Conservation (phyloP, 2,888 invertebrate species). For the Sarcophaga caerulescens region DNA sequence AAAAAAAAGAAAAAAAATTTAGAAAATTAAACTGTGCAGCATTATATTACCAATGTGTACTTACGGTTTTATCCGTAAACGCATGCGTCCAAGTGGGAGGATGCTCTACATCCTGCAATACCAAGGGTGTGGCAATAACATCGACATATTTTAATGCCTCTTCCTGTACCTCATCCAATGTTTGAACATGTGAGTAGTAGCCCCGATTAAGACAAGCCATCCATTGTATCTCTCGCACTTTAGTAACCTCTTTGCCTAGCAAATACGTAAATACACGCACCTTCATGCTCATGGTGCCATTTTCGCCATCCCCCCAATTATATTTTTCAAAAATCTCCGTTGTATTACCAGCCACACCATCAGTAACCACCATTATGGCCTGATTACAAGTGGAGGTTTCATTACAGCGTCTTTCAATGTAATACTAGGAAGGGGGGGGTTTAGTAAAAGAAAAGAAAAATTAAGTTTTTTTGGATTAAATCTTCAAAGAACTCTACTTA, state of each 20-base stretch:
- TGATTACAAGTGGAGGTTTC: constrained; percentile 90
- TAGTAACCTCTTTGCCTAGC: constrained; percentile 95
- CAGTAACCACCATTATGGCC: constrained; percentile 97
- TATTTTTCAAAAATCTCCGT: constrained; percentile 91
- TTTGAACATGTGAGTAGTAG: constrained; percentile 96
- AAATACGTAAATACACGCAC: constrained; percentile 97
- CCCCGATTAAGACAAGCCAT: constrained; percentile 98
- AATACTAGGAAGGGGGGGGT: constrained; percentile 78
- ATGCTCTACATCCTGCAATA: constrained; percentile 87
- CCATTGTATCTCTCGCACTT: constrained; percentile 93
- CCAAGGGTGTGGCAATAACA: constrained; percentile 93
- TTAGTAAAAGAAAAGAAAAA: not conserved
- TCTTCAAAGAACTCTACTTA: constrained; percentile 79
- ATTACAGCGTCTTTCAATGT: constrained; percentile 82
- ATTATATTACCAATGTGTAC: not conserved
- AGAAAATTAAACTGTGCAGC: no score
- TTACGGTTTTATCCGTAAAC: constrained; percentile 92
- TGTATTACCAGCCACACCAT: constrained; percentile 94
- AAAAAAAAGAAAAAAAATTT: not conserved
- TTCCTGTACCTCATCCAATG: constrained; percentile 97
- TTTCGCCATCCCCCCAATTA: constrained; percentile 86
- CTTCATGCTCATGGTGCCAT: constrained; percentile 87
- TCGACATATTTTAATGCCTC: constrained; percentile 98
- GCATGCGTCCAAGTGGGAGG: constrained; percentile 97
- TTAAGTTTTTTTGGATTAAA: not conserved